Evolutionary conservation across 2,113 vertebrate species (phyloP).

Genomic region (Chaenocephalus aceratus): DNA sequence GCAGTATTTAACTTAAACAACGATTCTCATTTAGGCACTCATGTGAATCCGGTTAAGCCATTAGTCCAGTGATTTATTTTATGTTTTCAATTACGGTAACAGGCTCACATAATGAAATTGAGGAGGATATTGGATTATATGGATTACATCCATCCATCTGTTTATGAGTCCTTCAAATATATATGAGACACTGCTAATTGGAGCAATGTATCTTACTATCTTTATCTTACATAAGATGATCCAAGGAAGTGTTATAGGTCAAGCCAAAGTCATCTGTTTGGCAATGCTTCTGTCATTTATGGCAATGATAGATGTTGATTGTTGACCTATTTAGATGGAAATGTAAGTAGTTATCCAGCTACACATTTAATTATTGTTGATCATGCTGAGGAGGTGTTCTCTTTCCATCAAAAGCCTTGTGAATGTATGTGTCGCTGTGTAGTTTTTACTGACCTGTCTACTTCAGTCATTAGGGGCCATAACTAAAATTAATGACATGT

Average conservation of each 20-base stretch:
- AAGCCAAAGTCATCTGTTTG: neutral
- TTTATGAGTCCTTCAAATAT: slow-evolving; percentile 29
- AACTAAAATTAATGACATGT: slow-evolving; percentile 29
- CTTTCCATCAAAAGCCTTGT: neutral
- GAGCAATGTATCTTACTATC: neutral
- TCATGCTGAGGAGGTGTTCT: neutral
- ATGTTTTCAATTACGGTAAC: slow-evolving; percentile 35
- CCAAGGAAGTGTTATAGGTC: neutral
- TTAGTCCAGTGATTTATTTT: slow-evolving; percentile 38
- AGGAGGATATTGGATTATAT: slow-evolving; percentile 57
- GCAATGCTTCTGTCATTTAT: neutral
- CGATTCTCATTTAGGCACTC: slow-evolving; percentile 30
- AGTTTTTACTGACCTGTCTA: slow-evolving; percentile 5
- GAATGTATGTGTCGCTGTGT: slow-evolving; percentile 16
- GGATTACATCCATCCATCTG: slow-evolving; percentile 39
- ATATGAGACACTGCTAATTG: slow-evolving; percentile 28
- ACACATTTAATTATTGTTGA: neutral
- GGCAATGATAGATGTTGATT: neutral
- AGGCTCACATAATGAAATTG: slow-evolving; percentile 28
- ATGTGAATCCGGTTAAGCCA: slow-evolving; percentile 20
- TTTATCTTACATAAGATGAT: neutral
- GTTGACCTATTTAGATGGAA: neutral
- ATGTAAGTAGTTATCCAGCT: neutral
- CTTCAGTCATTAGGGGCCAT: slow-evolving; percentile 2
- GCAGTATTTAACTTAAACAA: slow-evolving; percentile 44